These are phyloP conservation scores for Drosophila neonasuta DNA, from an alignment of 2,888 invertebrate species.

Conservation along the genomic window DNA sequence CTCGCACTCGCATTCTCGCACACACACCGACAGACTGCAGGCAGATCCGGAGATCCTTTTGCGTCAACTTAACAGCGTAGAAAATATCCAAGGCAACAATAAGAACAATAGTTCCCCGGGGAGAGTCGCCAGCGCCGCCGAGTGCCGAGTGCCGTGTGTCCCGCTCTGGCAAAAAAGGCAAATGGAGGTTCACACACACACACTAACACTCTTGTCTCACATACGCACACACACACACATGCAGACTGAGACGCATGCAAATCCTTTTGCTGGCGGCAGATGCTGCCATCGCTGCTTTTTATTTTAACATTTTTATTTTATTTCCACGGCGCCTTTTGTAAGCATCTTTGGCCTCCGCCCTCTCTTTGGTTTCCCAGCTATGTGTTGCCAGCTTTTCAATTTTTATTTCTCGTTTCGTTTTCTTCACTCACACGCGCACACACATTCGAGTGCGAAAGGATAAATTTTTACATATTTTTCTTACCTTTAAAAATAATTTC, in stretches of 20 bases:
- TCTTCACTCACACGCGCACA: slow-evolving; percentile 19
- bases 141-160: slow-evolving; percentile 29
- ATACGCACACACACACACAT: slow-evolving; percentile 28
- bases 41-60: slow-evolving; percentile 74
- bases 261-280: slow-evolving; percentile 76
- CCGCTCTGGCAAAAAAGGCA: slow-evolving; percentile 69
- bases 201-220: slow-evolving; percentile 32
- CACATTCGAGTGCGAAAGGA: slow-evolving; percentile 48
- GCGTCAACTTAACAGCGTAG: slow-evolving; percentile 78
- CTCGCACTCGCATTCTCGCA: slow-evolving; percentile 8
- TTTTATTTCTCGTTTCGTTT: slow-evolving; percentile 57
- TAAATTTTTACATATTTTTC: slow-evolving; percentile 74
- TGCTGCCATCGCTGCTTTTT: slow-evolving; percentile 57
- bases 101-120: slow-evolving; percentile 80
- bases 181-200: slow-evolving; percentile 47
- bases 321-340: slow-evolving; percentile 71
- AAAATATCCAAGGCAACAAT: slow-evolving; percentile 77
- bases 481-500: slow-evolving; percentile 74
- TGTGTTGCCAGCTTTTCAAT: slow-evolving; percentile 64
- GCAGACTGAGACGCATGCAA: slow-evolving; percentile 58
- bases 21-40: slow-evolving; percentile 46
- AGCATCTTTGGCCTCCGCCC: slow-evolving; percentile 69
- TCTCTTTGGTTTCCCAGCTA: slow-evolving; percentile 37
- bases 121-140: slow-evolving; percentile 57
- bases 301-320: slow-evolving; percentile 73